Evolutionary conservation across 64 coral and sea anemone genomes (phyloP), one percentile per base, ranked within the genome.

Genomic region (Pocillopora damicornis): DNA sequence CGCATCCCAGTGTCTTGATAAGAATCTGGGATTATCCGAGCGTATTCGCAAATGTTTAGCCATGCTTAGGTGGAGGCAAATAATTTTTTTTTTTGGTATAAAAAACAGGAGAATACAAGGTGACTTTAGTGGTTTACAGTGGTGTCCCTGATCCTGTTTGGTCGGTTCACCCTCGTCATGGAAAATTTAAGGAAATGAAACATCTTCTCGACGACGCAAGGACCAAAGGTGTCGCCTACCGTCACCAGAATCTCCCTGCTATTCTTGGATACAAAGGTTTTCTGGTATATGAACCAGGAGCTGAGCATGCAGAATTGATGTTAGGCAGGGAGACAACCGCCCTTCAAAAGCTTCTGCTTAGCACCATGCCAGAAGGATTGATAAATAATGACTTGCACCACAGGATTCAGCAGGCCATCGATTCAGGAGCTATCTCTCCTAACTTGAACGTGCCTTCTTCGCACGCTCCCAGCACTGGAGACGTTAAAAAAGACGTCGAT

Each of bases 241-340:
- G 86, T 15, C 73, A 63, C 56, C 13, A 87, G 58, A 15, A 87
- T n/a, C 56, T 87, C 5, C 25, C 86, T 51, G 15, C 86, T 12
- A 34, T 18, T 87, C 86, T 87, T 17, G 86, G 86, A 22, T 87
- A 60, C 86, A 87, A 38, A 61, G 86, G 86, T 37, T 87, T 87
- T 42, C 57, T 87, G 11, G 69, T 87, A 58, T n/a, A 76, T 60
- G n/a, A 60, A 6, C 15, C 86, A 75, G 86, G 30, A 35, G 61
- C 72, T 20, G 25, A 87, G 22, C 18, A 62, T 22, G 86, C 15
- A 76, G 86, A 87, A 60, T 37, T 87, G 72, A 76, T 87, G 37
- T 13, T 87, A 60, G 86, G 86, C 72, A 13, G 75, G 16, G 86
- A 87, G 4, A 82, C 79, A 1, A 22, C 3, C 0, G 16, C 63